These are phyloP conservation scores for Parnassius mnemosyne DNA, from an alignment of 2,888 invertebrate genomes.

Conservation along the genomic window DNA sequence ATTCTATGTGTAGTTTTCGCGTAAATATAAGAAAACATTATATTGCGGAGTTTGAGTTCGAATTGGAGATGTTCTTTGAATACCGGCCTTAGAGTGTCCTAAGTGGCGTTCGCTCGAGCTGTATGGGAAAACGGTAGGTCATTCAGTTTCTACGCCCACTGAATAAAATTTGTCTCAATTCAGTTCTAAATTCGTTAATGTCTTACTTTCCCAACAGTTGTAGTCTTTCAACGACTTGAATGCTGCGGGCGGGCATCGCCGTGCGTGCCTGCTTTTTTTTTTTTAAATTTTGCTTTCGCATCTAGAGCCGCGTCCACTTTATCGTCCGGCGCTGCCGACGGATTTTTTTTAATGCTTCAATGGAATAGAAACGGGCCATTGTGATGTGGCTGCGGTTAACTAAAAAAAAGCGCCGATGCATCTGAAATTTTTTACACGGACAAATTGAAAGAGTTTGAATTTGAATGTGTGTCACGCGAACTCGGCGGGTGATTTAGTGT, in stretches of 20 bases:
- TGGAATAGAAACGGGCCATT: conserved; percentile 14
- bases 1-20: too few species aligned
- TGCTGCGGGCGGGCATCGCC: neutral
- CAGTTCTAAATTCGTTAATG: neutral
- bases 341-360: conserved; percentile 12
- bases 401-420: conserved; percentile 1
- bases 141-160: too few species aligned
- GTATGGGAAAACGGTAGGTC: too few species aligned
- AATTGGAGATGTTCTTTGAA: too few species aligned
- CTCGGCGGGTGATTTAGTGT: neutral
- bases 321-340: conserved; percentile 2
- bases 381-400: conserved; percentile 2
- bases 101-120: too few species aligned
- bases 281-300: conserved; percentile 2
- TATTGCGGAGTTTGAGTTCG: too few species aligned
- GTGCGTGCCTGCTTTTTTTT: conserved; percentile 9
- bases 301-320: conserved; percentile 7
- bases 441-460: neutral
- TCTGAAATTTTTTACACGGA: conserved; percentile 1
- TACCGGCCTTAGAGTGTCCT: too few species aligned
- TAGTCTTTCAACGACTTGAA: neutral
- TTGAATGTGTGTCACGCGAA: conserved; percentile 14
- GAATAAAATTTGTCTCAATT: neutral
- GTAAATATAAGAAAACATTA: too few species aligned
- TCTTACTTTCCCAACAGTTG: neutral